phyloP scores from a whole-genome alignment of 2,888 invertebrate genomes.

The Oscheius onirici region DNA sequence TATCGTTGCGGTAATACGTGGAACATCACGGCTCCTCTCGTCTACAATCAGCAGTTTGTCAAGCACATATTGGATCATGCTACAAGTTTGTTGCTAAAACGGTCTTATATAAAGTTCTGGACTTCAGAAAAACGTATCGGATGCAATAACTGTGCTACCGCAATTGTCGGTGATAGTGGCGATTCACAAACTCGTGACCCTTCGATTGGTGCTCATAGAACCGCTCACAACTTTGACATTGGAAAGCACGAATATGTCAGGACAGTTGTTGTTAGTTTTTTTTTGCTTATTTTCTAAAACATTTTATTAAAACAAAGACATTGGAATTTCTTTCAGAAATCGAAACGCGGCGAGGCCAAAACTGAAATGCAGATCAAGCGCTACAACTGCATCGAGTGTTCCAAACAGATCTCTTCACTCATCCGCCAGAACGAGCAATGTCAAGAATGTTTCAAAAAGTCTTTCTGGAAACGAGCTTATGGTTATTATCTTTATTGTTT shows the following conservation, averaged over 20 bases:
- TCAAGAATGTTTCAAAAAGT: neutral
- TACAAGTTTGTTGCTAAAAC: neutral
- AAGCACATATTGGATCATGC: conserved; percentile 23
- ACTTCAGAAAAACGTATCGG: conserved; percentile 6
- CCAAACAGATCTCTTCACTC: neutral
- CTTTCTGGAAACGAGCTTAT: neutral
- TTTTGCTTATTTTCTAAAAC: neutral
- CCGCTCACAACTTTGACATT: neutral
- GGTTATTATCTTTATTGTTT: neutral
- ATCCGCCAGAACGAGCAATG: neutral
- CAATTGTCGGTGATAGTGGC: neutral
- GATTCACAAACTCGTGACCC: neutral
- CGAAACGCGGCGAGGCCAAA: neutral
- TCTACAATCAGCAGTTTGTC: neutral
- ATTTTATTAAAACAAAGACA: neutral
- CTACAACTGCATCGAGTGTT: neutral
- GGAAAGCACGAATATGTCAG: neutral
- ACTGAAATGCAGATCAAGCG: neutral
- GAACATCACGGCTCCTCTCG: neutral
- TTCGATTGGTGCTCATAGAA: neutral
- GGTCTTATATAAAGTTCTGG: neutral
- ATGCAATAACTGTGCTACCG: conserved; percentile 6
- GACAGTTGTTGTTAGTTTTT: neutral
- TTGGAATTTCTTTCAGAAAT: neutral
- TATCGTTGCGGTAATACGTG: neutral